Evolutionary conservation across 92 coral and sea anemone genomes (phyloP), one percentile per base, ranked within the genome.

Genomic region (Phenganax subtilis): DNA sequence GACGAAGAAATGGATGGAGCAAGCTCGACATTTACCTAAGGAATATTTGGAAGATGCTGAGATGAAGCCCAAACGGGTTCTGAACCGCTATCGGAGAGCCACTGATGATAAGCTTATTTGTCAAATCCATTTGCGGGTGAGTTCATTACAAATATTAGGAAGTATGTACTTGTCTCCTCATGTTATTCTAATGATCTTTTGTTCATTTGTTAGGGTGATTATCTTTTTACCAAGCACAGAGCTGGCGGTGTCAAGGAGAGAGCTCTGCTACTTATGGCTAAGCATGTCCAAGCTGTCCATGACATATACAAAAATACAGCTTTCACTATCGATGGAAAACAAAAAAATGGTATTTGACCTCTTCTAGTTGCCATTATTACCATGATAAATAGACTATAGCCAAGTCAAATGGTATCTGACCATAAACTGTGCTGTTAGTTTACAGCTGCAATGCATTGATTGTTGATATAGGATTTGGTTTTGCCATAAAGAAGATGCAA

Each of bases 1-100:
- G 77, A 84, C 93, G 4, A 91, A 87, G 80, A 87, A 81, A 54
- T 94, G 98, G 98, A 94, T 94, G 98, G 81, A 82, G 62, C 88
- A 91, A 3, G 88, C 88, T 15, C 86, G 84, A 70, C 77, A 57
- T 52, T 93, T 92, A 3, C 88, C 88, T 53, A 74, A 91, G 44
- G 85, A 84, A 63, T 76, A 83, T 58, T 58, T 84, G 57, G 82
- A 83, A 16, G 30, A 75, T 47, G 84, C 80, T 12, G 79, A 75
- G 52, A 82, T 37, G 47, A 37, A 37, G 47, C 47, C 47, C 47
- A 37, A 83, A 47, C 56, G 51, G 75, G 92, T 88, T 70, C 92
- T 90, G 15, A 76, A 90, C 77, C 91, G 98, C 9, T 93, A 93
- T 84, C 86, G 89, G 54, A 80, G 98, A 51, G 96, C 93, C 65